A percentile compares a stretch with the other conserved stretches of the same genome.
Conservation (phyloP, 2,797 vertebrate genomes). For the Myripristis jacobus region DNA sequence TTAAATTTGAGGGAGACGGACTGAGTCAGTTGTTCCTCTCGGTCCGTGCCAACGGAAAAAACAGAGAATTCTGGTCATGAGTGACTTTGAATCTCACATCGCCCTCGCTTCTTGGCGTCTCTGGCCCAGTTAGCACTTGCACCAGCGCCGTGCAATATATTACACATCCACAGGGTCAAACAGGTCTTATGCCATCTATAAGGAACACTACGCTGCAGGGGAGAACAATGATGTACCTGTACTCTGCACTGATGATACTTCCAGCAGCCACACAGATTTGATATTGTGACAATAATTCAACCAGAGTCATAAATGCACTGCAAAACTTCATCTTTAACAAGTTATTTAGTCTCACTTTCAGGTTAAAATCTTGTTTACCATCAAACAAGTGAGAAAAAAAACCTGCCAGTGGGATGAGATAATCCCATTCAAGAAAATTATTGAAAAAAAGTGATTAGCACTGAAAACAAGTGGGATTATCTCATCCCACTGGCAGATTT, state of each 20-base stretch:
- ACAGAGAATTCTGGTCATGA: constrained; percentile 71
- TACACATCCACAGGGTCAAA: constrained; percentile 42
- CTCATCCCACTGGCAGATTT: too few species aligned
- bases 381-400: too few species aligned
- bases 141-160: constrained; percentile 1
- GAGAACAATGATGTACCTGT: not conserved
- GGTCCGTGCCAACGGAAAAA: constrained; percentile 84
- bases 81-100: constrained; percentile 67
- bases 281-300: too few species aligned
- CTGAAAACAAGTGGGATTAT: too few species aligned
- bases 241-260: not conserved
- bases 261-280: too few species aligned
- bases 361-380: too few species aligned
- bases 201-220: not conserved
- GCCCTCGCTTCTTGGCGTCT: constrained; percentile 64
- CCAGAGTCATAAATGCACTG: too few species aligned
- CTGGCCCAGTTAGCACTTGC: constrained; percentile 74
- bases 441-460: too few species aligned
- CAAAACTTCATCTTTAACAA: too few species aligned
- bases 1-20: constrained; percentile 66
- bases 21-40: constrained; percentile 85
- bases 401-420: too few species aligned
- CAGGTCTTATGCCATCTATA: constrained; percentile 13
- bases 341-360: too few species aligned
- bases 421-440: too few species aligned